A percentile compares a stretch with the other conserved stretches of the same genome.
These are phyloP conservation scores for Malthinus seriepunctatus DNA, from an alignment of 2,888 invertebrate genomes.

Conservation along the genomic window DNA sequence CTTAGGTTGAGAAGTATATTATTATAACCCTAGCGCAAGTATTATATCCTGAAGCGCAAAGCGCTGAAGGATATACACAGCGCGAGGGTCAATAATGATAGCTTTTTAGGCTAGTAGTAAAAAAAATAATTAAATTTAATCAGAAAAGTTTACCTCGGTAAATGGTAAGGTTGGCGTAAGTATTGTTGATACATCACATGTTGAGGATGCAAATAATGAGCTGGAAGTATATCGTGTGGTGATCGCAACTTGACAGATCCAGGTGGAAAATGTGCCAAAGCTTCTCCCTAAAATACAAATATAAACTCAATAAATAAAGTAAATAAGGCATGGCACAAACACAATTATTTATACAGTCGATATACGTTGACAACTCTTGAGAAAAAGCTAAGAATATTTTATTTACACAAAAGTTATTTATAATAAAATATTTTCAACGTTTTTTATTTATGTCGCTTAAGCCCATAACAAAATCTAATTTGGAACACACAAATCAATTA, in stretches of 20 bases:
- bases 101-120: too few relatives aligned
- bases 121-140: too few relatives aligned
- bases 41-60: too few relatives aligned
- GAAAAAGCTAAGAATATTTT: background rate
- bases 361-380: too few relatives aligned
- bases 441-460: background rate
- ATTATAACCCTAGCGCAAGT: too few relatives aligned
- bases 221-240: conserved; percentile 53
- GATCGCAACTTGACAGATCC: conserved; percentile 49
- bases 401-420: background rate
- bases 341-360: too few relatives aligned
- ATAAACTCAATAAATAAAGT: conserved; percentile 1
- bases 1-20: too few relatives aligned
- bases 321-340: background rate
- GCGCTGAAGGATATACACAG: too few relatives aligned
- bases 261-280: conserved; percentile 58
- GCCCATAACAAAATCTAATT: too few relatives aligned
- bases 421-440: background rate
- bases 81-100: too few relatives aligned
- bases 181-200: conserved; percentile 61
- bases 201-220: conserved; percentile 60
- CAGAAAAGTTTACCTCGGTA: conserved; percentile 49
- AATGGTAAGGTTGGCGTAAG: conserved; percentile 54
- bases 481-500: background rate
- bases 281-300: conserved; percentile 59